These are phyloP conservation scores for Platyscapa corneri DNA, from an alignment of 1,140 invertebrate species.

Conservation along the genomic window DNA sequence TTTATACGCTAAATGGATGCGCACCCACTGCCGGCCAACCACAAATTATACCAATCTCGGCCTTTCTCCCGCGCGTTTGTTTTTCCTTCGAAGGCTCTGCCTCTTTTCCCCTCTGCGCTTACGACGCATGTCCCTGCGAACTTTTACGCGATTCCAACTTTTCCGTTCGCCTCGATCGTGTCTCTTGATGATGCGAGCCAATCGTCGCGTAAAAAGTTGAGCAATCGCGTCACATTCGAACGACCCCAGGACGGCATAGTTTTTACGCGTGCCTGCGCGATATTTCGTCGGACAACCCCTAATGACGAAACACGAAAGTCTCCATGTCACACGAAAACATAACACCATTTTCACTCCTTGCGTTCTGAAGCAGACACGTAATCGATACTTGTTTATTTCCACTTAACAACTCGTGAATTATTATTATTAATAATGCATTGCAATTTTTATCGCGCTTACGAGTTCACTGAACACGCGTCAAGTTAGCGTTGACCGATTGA, in stretches of 20 bases:
- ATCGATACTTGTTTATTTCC: background rate
- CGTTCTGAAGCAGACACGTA: background rate
- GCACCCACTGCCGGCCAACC: background rate
- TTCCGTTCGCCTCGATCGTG: background rate
- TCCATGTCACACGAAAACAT: background rate
- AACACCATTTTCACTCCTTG: background rate
- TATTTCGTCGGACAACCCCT: background rate
- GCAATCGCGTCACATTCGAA: background rate
- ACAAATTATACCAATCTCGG: constrained; percentile 18
- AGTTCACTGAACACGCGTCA: background rate
- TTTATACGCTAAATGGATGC: constrained; percentile 14
- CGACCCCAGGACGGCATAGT: too few species aligned
- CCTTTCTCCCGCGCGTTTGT: background rate
- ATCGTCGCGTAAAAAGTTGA: background rate
- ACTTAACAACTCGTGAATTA: background rate
- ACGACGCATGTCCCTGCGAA: background rate
- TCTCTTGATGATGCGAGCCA: background rate
- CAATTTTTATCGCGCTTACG: background rate
- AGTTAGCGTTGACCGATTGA: background rate
- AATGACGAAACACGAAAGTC: background rate
- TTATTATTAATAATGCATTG: background rate
- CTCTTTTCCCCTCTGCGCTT: background rate
- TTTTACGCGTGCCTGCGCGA: too few species aligned
- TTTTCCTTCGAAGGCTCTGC: background rate
- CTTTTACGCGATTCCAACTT: background rate